Evolutionary conservation across 2,888 invertebrate species (phyloP).

Genomic region (Teleogryllus oceanicus): DNA sequence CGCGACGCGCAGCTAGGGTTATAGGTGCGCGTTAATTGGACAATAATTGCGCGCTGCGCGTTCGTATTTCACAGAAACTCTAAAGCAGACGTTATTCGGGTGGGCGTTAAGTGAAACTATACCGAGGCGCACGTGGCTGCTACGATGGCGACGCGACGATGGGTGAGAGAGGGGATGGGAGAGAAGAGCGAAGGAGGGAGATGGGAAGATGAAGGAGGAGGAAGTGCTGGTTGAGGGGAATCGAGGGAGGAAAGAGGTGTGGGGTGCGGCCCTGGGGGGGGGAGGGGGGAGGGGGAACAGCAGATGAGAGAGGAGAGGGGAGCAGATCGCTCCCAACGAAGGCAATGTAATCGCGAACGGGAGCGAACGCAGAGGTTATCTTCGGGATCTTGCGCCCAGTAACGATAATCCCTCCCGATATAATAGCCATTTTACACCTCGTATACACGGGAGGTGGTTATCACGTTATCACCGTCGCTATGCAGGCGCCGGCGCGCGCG

Average conservation of each 20-base stretch:
- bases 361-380: neutral
- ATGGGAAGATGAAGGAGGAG: too few species aligned
- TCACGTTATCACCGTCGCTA: too few species aligned
- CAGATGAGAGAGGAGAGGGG: too few species aligned
- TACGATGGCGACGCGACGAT: neutral
- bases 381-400: neutral
- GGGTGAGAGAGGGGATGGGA: neutral
- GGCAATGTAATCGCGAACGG: neutral
- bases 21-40: slow-evolving; percentile 18
- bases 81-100: neutral
- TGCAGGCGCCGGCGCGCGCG: too few species aligned
- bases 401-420: neutral
- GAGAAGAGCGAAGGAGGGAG: too few species aligned
- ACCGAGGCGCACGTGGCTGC: neutral
- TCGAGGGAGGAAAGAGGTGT: too few species aligned
- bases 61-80: neutral
- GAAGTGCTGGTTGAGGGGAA: too few species aligned
- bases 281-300: too few species aligned
- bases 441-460: neutral
- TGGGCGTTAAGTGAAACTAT: neutral
- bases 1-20: neutral
- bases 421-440: neutral
- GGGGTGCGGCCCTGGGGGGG: too few species aligned
- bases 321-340: neutral
- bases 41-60: neutral